Percentiles rank a stretch among this genome's conserved stretches.
These are phyloP conservation scores for Proterorhinus semilunaris DNA, from an alignment of 2,113 vertebrate genomes.

Conservation along the genomic window DNA sequence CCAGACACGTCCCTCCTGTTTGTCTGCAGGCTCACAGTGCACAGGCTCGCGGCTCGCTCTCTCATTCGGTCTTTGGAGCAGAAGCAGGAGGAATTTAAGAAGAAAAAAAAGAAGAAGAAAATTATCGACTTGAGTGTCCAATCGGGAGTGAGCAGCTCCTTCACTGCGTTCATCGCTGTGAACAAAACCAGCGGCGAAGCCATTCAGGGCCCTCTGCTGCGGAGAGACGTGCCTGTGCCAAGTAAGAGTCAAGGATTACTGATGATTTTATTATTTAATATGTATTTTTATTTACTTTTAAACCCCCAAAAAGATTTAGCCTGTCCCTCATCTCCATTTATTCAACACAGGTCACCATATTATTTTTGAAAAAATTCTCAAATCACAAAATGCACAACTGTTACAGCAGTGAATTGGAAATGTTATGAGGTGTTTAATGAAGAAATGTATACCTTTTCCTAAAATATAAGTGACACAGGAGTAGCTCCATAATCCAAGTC, in stretches of 20 bases:
- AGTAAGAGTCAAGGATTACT: slow-evolving; percentile 25
- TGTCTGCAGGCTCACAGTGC: slow-evolving; percentile 73
- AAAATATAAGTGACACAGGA: no score
- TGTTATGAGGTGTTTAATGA: no score
- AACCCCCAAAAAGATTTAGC: no score
- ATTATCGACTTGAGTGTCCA: slow-evolving; percentile 76
- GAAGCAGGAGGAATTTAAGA: slow-evolving; percentile 26
- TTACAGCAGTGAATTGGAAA: no score
- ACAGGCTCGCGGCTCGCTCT: slow-evolving; percentile 77
- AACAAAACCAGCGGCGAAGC: slow-evolving; percentile 57
- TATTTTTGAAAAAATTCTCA: no score
- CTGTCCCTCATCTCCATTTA: no score
- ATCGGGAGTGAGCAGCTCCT: slow-evolving; percentile 77
- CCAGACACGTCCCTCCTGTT: not conserved
- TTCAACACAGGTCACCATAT: no score
- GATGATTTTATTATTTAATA: no score
- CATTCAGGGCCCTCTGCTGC: slow-evolving; percentile 67
- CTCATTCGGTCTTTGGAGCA: slow-evolving; percentile 74
- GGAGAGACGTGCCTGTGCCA: slow-evolving; percentile 54
- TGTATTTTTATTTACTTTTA: no score
- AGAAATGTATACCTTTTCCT: no score
- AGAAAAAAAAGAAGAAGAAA: slow-evolving; percentile 64
- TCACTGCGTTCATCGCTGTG: slow-evolving; percentile 80
- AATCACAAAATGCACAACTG: no score
- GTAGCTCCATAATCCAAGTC: no score